Evolutionary conservation across 2,113 vertebrate genomes (phyloP).

Genomic region (Phaetusa simplex): DNA sequence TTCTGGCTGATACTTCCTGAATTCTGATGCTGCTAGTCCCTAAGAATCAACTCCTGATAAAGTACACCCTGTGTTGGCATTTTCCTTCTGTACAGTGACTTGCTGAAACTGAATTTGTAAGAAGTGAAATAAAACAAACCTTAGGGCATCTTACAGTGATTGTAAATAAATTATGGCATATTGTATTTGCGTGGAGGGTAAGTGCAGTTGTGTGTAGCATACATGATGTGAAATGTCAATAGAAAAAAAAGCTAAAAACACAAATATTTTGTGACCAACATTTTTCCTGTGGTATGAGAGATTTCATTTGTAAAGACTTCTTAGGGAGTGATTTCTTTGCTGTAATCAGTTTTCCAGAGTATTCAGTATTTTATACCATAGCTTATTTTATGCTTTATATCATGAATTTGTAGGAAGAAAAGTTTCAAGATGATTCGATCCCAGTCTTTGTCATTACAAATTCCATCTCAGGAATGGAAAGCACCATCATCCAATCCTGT

Average conservation of each 20-base stretch:
- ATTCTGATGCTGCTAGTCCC: neutral
- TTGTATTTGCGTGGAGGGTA: neutral
- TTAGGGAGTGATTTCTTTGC: neutral
- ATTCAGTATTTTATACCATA: slow-evolving; percentile 25
- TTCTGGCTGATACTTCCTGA: neutral
- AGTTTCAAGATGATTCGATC: slow-evolving; percentile 93
- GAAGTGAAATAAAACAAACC: neutral
- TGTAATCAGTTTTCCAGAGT: neutral
- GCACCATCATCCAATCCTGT: slow-evolving; percentile 58
- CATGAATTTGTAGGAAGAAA: slow-evolving; percentile 83
- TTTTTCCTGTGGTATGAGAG: neutral
- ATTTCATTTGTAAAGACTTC: neutral
- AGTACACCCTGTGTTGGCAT: neutral
- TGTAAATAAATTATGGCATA: neutral
- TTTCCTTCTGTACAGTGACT: neutral
- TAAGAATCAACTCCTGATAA: neutral
- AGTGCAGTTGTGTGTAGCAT: neutral
- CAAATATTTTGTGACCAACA: neutral
- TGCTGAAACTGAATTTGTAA: neutral
- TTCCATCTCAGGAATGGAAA: slow-evolving; percentile 78
- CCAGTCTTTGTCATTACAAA: slow-evolving; percentile 88
- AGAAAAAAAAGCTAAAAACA: neutral
- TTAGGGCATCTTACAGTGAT: neutral
- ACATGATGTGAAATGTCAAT: neutral
- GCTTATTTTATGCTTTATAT: slow-evolving; percentile 53